A percentile compares a stretch with the other conserved stretches of the same genome.
phyloP scores from a whole-genome alignment of 2,888 invertebrate genomes.

The Linnaemya vulpina region DNA sequence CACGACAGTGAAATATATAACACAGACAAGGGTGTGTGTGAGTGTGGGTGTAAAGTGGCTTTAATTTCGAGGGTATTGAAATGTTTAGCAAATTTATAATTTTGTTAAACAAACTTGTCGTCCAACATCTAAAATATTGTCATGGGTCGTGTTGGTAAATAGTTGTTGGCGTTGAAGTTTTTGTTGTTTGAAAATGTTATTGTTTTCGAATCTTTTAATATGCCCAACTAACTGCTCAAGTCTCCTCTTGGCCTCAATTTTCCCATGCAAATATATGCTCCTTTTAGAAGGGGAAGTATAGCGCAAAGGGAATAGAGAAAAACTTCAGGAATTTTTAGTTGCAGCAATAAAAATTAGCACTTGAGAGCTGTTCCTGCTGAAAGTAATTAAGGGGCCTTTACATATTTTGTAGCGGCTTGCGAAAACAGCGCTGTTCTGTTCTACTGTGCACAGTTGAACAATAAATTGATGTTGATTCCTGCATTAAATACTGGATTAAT shows the following conservation, averaged over 20 bases:
- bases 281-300: slow-evolving; percentile 39
- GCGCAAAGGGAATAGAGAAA: background rate
- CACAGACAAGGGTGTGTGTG: slow-evolving; percentile 29
- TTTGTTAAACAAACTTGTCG: slow-evolving; percentile 5
- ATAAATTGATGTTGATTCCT: too few relatives aligned
- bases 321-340: background rate
- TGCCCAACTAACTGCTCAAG: slow-evolving; percentile 59
- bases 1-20: slow-evolving; percentile 18
- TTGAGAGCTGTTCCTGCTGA: too few relatives aligned
- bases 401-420: too few relatives aligned
- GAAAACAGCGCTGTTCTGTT: too few relatives aligned
- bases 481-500: too few relatives aligned
- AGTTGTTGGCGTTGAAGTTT: slow-evolving; percentile 14
- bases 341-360: too few relatives aligned
- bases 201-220: slow-evolving; percentile 51
- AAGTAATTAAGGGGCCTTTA: too few relatives aligned
- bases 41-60: background rate
- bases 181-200: slow-evolving; percentile 33
- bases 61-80: slow-evolving; percentile 40
- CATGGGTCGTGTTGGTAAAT: slow-evolving; percentile 9
- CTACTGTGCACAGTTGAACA: too few relatives aligned
- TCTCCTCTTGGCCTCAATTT: slow-evolving; percentile 60
- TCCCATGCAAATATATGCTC: slow-evolving; percentile 20
- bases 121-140: slow-evolving; percentile 47
- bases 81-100: slow-evolving; percentile 51